These are phyloP conservation scores for Nebria brevicollis DNA, from an alignment of 2,888 invertebrate genomes.

Conservation along the genomic window DNA sequence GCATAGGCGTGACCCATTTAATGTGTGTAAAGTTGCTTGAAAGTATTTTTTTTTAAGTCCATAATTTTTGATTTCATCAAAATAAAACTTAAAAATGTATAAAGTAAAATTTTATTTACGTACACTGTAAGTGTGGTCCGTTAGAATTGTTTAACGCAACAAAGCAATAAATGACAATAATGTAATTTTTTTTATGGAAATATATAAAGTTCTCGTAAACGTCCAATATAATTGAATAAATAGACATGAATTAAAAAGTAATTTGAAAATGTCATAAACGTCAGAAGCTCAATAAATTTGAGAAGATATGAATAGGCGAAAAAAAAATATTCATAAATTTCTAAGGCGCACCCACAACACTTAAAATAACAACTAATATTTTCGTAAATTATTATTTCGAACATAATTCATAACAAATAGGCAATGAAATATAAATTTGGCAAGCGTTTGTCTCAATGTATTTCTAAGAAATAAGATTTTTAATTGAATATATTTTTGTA, in stretches of 20 bases:
- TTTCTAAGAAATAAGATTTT: neutral
- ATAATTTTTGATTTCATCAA: too few species aligned
- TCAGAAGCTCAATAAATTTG: slow-evolving; percentile 32
- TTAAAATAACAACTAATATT: slow-evolving; percentile 21
- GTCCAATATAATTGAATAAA: slow-evolving; percentile 35
- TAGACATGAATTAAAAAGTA: slow-evolving; percentile 43
- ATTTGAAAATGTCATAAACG: slow-evolving; percentile 42
- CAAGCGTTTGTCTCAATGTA: neutral
- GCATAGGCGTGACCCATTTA: too few species aligned
- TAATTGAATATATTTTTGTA: neutral
- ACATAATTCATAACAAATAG: slow-evolving; percentile 31
- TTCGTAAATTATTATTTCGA: slow-evolving; percentile 28
- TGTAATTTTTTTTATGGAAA: neutral
- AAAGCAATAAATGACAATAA: neutral
- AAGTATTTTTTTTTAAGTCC: too few species aligned
- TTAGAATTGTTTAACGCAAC: neutral
- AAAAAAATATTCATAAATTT: slow-evolving; percentile 28
- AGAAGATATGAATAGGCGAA: slow-evolving; percentile 23
- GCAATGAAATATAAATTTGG: slow-evolving; percentile 20
- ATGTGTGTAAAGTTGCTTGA: too few species aligned
- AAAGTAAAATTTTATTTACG: neutral
- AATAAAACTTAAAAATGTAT: neutral
- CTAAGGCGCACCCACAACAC: slow-evolving; percentile 33
- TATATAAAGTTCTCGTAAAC: slow-evolving; percentile 25
- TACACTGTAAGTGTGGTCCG: neutral